These are phyloP conservation scores for Iphiclides podalirius DNA, from an alignment of 2,888 invertebrate genomes.

Conservation along the genomic window DNA sequence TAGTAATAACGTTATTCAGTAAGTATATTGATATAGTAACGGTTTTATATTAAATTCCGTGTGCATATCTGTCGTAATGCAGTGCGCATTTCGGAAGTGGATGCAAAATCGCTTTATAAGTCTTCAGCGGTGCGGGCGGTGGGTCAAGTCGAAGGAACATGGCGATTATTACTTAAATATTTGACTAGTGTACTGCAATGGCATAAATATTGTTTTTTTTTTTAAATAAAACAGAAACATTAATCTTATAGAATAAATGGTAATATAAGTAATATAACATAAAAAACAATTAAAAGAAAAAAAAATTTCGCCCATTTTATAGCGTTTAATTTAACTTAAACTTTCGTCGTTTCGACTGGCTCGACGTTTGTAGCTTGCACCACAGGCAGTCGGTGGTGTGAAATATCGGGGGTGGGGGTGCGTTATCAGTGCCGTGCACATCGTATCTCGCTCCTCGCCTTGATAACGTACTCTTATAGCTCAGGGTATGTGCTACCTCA, in stretches of 20 bases:
- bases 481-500: too few species aligned
- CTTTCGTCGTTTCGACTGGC: too few species aligned
- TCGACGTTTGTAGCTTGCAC: constrained; percentile 29
- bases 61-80: constrained; percentile 33
- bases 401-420: constrained; percentile 34
- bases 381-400: constrained; percentile 31
- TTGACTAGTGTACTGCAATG: too few species aligned
- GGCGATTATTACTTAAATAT: neutral
- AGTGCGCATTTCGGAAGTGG: constrained; percentile 47
- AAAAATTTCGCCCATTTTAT: too few species aligned
- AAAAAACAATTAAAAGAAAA: too few species aligned
- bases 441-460: constrained; percentile 40
- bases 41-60: constrained; percentile 22
- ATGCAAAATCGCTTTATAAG: constrained; percentile 57
- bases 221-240: too few species aligned
- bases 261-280: too few species aligned
- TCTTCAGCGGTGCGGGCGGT: constrained; percentile 34
- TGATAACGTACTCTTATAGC: constrained; percentile 26
- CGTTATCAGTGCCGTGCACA: constrained; percentile 48
- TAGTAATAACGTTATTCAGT: too few species aligned
- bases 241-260: too few species aligned
- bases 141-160: constrained; percentile 14
- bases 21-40: constrained; percentile 3
- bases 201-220: too few species aligned
- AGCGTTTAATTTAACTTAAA: too few species aligned